These are phyloP conservation scores for Pogonocichla stellata DNA, from an alignment of 2,113 vertebrate species.

Conservation along the genomic window DNA sequence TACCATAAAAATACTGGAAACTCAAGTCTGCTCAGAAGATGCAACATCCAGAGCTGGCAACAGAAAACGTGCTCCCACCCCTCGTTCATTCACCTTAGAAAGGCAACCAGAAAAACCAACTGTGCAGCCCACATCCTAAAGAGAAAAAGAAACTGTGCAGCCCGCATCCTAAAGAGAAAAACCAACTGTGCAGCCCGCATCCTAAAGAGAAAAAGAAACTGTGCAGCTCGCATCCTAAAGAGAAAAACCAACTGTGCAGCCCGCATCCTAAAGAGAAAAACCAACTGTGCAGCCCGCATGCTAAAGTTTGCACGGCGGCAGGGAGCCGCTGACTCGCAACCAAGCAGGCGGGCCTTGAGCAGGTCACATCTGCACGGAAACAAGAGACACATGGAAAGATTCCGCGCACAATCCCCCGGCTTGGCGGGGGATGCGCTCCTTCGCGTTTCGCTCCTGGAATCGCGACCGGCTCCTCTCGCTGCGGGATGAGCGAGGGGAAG, in stretches of 20 bases:
- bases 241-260: not conserved
- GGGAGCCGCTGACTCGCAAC: not conserved
- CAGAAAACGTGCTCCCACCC: fast-evolving
- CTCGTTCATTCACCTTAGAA: not conserved
- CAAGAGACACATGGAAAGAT: not conserved
- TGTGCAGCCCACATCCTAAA: not conserved
- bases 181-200: too few species aligned
- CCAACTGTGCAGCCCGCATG: not conserved
- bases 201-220: too few species aligned
- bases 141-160: not conserved
- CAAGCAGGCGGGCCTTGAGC: not conserved
- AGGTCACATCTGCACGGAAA: not conserved
- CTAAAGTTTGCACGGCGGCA: not conserved
- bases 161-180: not conserved
- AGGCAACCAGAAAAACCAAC: not conserved
- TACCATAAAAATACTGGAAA: not conserved
- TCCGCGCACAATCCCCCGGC: not conserved
- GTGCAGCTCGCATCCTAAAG: not conserved
- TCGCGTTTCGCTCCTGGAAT: fast-evolving
- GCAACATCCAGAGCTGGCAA: not conserved
- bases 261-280: not conserved
- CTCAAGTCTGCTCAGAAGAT: not conserved
- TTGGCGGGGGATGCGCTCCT: not conserved
- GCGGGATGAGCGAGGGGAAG: not conserved
- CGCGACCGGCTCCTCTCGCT: not conserved